phyloP scores from a whole-genome alignment of 2,797 vertebrate genomes.

The Cheirogaleus major region DNA sequence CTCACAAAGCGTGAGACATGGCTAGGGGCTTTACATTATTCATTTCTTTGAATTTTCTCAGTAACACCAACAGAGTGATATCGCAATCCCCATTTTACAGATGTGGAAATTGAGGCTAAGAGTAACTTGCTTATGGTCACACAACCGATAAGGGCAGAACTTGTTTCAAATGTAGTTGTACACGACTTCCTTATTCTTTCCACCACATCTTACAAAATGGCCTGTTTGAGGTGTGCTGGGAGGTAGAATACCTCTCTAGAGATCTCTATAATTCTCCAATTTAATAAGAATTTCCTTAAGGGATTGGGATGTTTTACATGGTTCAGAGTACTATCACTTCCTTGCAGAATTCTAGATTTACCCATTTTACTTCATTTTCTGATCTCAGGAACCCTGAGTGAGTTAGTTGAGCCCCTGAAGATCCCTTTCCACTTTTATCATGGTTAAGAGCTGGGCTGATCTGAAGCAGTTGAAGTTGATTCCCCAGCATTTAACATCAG shows the following conservation, averaged over 20 bases:
- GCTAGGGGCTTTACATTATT: accelerated
- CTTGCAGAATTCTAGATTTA: not conserved
- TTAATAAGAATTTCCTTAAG: not conserved
- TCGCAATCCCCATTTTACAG: not conserved
- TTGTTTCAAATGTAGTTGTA: not conserved
- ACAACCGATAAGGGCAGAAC: not conserved
- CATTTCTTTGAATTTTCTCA: not conserved
- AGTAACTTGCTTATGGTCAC: not conserved
- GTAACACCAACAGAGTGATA: not conserved
- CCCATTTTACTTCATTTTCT: not conserved
- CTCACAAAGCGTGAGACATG: not conserved
- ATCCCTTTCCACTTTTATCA: not conserved
- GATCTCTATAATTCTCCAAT: not conserved
- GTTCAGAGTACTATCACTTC: not conserved
- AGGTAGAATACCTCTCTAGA: not conserved
- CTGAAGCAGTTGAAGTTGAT: not conserved
- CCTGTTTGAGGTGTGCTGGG: not conserved
- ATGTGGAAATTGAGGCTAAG: not conserved
- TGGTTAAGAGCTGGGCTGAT: not conserved
- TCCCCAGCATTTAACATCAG: not conserved
- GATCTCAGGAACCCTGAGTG: not conserved
- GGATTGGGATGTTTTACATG: not conserved
- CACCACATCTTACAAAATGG: not conserved
- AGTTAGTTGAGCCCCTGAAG: not conserved
- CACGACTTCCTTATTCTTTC: not conserved